Evolutionary conservation across 2,888 invertebrate genomes (phyloP).

Genomic region (Phoronis australis): DNA sequence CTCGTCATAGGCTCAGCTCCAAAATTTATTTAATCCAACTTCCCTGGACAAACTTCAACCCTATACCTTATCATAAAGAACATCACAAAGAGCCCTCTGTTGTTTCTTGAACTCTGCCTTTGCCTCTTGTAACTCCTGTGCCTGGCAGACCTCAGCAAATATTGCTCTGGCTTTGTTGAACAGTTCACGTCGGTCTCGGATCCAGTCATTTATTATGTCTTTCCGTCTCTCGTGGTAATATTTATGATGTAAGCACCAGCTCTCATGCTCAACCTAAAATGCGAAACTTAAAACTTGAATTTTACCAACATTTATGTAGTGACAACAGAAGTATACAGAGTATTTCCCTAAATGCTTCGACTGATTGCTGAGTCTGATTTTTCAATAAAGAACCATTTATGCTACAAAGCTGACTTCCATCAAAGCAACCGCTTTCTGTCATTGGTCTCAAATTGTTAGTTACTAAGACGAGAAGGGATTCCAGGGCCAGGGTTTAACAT

Average conservation of each 20-base stretch:
- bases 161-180: conserved; percentile 26
- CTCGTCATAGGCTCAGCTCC: too few species aligned
- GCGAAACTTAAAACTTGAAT: too few species aligned
- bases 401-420: too few species aligned
- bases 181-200: conserved; percentile 39
- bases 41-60: too few species aligned
- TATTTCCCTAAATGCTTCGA: too few species aligned
- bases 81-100: conserved; percentile 37
- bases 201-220: conserved; percentile 40
- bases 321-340: not conserved
- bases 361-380: too few species aligned
- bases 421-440: too few species aligned
- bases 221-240: conserved; percentile 37
- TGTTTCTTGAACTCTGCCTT: conserved; percentile 29
- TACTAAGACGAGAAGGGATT: too few species aligned
- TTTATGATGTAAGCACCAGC: conserved; percentile 42
- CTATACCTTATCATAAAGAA: conserved; percentile 42
- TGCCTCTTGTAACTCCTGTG: conserved; percentile 33
- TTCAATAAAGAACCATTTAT: too few species aligned
- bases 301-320: not conserved
- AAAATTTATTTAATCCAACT: too few species aligned
- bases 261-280: conserved; percentile 41
- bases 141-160: conserved; percentile 23
- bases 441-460: too few species aligned
- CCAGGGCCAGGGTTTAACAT: too few species aligned